These are phyloP conservation scores for Busseola fusca DNA, from an alignment of 2,888 invertebrate genomes.

Conservation along the genomic window DNA sequence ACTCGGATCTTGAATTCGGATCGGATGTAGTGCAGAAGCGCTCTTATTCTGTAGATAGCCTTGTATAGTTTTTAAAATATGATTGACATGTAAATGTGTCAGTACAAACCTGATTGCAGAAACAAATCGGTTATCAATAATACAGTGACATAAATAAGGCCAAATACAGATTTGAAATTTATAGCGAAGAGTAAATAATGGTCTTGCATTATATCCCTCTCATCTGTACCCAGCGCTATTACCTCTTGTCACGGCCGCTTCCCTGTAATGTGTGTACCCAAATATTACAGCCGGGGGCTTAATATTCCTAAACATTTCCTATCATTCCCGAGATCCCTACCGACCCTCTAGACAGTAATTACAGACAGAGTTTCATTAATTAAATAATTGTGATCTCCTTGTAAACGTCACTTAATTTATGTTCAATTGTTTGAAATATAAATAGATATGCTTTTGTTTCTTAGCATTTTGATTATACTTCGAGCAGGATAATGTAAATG, in stretches of 20 bases:
- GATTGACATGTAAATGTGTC: background rate
- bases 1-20: background rate
- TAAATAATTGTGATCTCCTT: conserved; percentile 71
- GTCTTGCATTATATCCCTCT: conserved; percentile 49
- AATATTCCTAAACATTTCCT: conserved; percentile 72
- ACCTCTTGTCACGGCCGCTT: conserved; percentile 59
- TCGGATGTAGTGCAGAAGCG: background rate
- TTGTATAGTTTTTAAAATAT: background rate
- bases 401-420: conserved; percentile 59
- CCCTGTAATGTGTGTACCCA: conserved; percentile 62
- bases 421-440: conserved; percentile 46
- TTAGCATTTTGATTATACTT: conserved; percentile 10
- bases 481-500: conserved; percentile 14
- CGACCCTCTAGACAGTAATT: conserved; percentile 67
- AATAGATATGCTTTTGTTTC: conserved; percentile 30
- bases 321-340: conserved; percentile 65
- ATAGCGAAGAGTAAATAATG: conserved; percentile 61
- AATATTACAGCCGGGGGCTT: conserved; percentile 63
- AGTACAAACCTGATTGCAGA: background rate
- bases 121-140: background rate
- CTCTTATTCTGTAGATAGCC: background rate
- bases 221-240: conserved; percentile 37
- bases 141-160: background rate
- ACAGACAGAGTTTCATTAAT: conserved; percentile 71
- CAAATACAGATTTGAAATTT: conserved; percentile 41